Evolutionary conservation across 2,888 invertebrate species (phyloP), one percentile per base, ranked within the genome.

Genomic region (Yponomeuta evonymella): DNA sequence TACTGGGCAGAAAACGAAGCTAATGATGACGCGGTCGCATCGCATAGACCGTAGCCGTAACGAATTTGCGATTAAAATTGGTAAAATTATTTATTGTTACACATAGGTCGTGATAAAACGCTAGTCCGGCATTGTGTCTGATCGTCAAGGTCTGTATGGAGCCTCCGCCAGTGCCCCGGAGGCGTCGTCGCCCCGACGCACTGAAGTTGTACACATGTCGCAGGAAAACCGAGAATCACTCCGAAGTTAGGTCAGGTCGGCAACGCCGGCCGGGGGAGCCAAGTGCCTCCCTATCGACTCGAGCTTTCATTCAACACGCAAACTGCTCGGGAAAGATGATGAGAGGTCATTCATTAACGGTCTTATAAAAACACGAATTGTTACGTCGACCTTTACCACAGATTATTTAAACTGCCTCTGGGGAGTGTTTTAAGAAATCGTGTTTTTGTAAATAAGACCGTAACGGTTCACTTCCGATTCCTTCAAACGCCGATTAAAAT

Each of bases 141-240:
- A 80, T 75, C 77, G 75, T 74, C 85, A 89, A 90, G 90, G 89
- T 84, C 89, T 15, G 36, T 58, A n/a, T 15, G 9, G 66, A 66
- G 58, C 66, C 70, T 70, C 43, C 30, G 63, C 70, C 23, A 67
- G 68, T 71, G 71, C 63, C 63, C 64, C 67, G 48, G 51, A 70
- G 36, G 11, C 65, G 65, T 36, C 29, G 15, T 30, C 51, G 29
- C 48, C 11, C 6, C 36, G 29, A 9, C 23, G 33, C 30, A 30
- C 29, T 30, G 29, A 65, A 65, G 30, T 65, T 65, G 29, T 65
- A 65, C 23, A 65, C 29, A 30, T 33, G 65, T 29, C 33, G 33
- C 65, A 2, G 51, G 51, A 58, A 58, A 58, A 15, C 8, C 51
- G 51, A 15, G 51, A 58, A 58, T 15, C 51, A 58, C 51, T 58